phyloP scores from a whole-genome alignment of 2,888 invertebrate genomes.

The Halictus quadricinctus region DNA sequence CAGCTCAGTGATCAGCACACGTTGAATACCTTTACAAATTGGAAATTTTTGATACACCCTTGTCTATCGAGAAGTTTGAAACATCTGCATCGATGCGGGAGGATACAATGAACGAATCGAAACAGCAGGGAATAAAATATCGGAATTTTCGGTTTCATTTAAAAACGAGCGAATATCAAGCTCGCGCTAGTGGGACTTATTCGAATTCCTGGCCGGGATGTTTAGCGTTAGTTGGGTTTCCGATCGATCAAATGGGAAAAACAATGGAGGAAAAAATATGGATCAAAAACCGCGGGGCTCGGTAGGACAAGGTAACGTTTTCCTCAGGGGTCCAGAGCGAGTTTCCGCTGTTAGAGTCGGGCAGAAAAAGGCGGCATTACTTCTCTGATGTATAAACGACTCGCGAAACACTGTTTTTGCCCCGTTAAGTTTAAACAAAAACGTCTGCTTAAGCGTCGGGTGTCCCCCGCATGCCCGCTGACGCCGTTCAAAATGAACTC shows the following conservation, averaged over 20 bases:
- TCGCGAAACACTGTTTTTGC: slow-evolving; percentile 18
- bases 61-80: background rate
- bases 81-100: background rate
- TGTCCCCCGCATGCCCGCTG: slow-evolving; percentile 33
- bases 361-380: background rate
- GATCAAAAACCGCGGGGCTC: background rate
- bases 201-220: background rate
- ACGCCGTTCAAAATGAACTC: slow-evolving; percentile 75
- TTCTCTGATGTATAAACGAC: slow-evolving; percentile 24
- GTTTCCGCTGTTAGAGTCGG: background rate
- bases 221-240: background rate
- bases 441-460: slow-evolving; percentile 46
- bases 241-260: background rate
- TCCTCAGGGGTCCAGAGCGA: background rate
- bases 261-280: background rate
- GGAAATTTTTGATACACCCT: background rate
- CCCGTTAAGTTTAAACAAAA: slow-evolving; percentile 51
- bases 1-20: too few relatives aligned
- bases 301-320: background rate
- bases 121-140: background rate
- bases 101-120: background rate
- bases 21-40: background rate
- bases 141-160: background rate
- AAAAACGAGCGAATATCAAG: background rate
- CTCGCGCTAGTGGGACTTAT: background rate